A percentile compares a stretch with the other conserved stretches of the same genome.
phyloP scores from a whole-genome alignment of 2,113 vertebrate species.

The Plecotus auritus region DNA sequence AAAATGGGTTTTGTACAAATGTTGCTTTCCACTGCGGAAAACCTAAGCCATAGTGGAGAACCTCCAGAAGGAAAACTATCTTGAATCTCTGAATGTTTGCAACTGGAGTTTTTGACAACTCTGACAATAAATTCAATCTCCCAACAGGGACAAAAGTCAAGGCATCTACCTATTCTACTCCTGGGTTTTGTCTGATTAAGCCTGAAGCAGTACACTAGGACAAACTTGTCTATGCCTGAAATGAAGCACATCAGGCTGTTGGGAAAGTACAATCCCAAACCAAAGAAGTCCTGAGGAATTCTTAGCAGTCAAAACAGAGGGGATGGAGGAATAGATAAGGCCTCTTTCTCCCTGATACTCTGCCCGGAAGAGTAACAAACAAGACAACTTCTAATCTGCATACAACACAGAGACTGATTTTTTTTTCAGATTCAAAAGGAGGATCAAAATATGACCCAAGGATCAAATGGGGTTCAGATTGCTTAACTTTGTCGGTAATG shows the following conservation, averaged over 20 bases:
- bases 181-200: slow-evolving; percentile 71
- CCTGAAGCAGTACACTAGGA: slow-evolving; percentile 69
- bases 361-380: slow-evolving; percentile 79
- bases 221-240: slow-evolving; percentile 73
- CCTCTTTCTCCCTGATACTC: slow-evolving; percentile 85
- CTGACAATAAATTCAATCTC: slow-evolving; percentile 65
- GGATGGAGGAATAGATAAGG: slow-evolving; percentile 81
- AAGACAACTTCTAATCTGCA: slow-evolving; percentile 84
- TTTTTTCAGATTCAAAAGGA: slow-evolving; percentile 67
- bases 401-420: slow-evolving; percentile 67
- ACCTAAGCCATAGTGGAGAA: slow-evolving; percentile 48
- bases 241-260: slow-evolving; percentile 62
- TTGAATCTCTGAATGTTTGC: slow-evolving; percentile 50
- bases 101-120: slow-evolving; percentile 65
- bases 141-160: slow-evolving; percentile 64
- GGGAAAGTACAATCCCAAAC: slow-evolving; percentile 74
- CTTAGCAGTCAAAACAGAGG: slow-evolving; percentile 77
- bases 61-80: slow-evolving; percentile 48
- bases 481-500: slow-evolving; percentile 58
- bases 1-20: slow-evolving; percentile 63
- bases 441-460: slow-evolving; percentile 43
- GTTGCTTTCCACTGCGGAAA: slow-evolving; percentile 62
- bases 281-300: slow-evolving; percentile 82
- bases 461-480: slow-evolving; percentile 55
- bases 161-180: slow-evolving; percentile 73